phyloP scores from a whole-genome alignment of 2,797 vertebrate genomes.

The Spondyliosoma cantharus region DNA sequence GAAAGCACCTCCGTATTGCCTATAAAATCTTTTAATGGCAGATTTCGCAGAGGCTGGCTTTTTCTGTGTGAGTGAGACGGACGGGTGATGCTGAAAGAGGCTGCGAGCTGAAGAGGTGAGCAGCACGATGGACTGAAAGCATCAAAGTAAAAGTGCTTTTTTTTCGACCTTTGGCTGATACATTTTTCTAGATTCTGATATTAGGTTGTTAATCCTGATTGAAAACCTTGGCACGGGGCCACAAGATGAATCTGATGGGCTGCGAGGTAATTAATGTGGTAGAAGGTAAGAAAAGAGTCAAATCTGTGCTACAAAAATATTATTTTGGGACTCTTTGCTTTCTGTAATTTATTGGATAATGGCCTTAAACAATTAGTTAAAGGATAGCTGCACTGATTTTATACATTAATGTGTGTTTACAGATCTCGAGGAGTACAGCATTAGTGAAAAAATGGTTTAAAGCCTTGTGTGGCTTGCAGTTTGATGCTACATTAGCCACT shows the following conservation, averaged over 20 bases:
- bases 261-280: background rate
- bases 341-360: background rate
- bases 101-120: conserved; percentile 12
- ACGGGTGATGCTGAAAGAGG: conserved; percentile 3
- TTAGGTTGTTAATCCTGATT: background rate
- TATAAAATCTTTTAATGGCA: conserved; percentile 48
- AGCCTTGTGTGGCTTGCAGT: no score
- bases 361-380: background rate
- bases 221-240: no score
- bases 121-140: background rate
- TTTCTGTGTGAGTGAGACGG: conserved; percentile 15
- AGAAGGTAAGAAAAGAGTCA: background rate
- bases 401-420: no score
- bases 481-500: background rate
- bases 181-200: background rate
- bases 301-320: background rate
- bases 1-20: conserved; percentile 22
- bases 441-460: no score
- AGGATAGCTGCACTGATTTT: background rate
- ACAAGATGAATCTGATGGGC: background rate
- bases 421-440: no score
- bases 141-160: background rate
- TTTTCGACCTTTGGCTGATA: background rate
- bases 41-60: conserved; percentile 21
- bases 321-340: background rate